Conservation (phyloP, 2,113 vertebrate species). For the Tretioscincus oriximinensis region DNA sequence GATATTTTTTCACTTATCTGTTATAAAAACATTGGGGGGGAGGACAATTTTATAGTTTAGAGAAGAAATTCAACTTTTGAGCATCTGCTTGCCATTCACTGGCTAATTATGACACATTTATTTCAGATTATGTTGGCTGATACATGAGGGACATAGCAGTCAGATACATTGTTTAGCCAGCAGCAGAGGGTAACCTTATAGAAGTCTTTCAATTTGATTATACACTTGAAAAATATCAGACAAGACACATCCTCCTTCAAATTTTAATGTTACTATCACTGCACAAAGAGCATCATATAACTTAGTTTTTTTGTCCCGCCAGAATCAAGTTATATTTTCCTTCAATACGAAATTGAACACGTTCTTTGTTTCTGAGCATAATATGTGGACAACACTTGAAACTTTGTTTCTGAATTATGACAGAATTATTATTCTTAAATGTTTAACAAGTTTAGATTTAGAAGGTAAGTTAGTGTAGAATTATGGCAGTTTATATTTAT, state of each 20-base stretch:
- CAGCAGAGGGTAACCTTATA: background rate
- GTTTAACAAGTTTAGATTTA: constrained; percentile 15
- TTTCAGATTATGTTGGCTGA: background rate
- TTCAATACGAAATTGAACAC: background rate
- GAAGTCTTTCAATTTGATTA: background rate
- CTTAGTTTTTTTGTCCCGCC: background rate
- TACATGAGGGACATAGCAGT: background rate
- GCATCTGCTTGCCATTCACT: background rate
- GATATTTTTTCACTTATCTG: too few species aligned
- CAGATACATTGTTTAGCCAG: background rate
- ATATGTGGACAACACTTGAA: background rate
- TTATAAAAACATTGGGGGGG: too few species aligned
- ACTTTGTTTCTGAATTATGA: background rate
- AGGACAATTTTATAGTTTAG: too few species aligned
- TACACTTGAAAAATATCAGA: background rate
- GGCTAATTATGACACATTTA: background rate
- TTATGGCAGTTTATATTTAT: too few species aligned
- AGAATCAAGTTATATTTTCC: constrained; percentile 5
- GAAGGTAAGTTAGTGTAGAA: too few species aligned
- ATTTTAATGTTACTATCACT: background rate
- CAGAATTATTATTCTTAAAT: background rate
- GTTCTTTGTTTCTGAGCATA: constrained; percentile 11
- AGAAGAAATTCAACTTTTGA: too few species aligned
- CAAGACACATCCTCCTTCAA: background rate
- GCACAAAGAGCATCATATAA: background rate